Base-by-base conservation (phyloP, 2,888 invertebrate genomes). In the Nomada flava region DNA sequence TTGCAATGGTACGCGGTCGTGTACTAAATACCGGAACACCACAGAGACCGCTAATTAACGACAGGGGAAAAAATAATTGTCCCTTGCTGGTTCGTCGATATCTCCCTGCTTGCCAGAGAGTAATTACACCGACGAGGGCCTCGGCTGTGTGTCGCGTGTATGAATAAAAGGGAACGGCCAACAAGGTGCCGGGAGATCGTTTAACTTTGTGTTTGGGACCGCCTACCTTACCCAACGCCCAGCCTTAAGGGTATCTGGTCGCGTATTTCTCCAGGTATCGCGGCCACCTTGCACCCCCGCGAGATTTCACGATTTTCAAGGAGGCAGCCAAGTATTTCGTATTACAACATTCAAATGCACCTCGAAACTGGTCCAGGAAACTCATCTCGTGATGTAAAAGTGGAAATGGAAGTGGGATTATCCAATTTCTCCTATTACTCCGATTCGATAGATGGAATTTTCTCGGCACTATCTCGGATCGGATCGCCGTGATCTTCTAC, bases 41-140 rank as follows among this genome's bases (percentile, higher is more conserved):
- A 60, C 47, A 53, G 13, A n/a, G 63, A 55, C 23, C 74, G 69
- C 65, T 82, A 83, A 83, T 83, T 83, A 83, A 81, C 81, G 62
- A 59, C 53, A 29, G 59, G 64, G 42, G 60, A 68, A 79, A 73
- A 82, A 83, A 73, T 83, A 81, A 81, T 81, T 82, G 76, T 82
- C 81, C 68, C 60, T 74, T 36, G 36, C 36, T 42, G 50, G 64
- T 53, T 70, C 74, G 70, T 79, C 79, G 81, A 81, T 81, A 79
- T 74, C 73, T 79, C 73, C 70, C 65, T 57, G 59, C 64, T 70
- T 74, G 74, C 64, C 65, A 5, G 75, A 67, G 82, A 80, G 80
- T 80, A 82, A 80, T 82, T 80, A 75, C 65, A 74, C 60, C 63
- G 50, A 11, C 47, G 50, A 44, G 81, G 23, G 42, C 36, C 36